A percentile compares a stretch with the other conserved stretches of the same genome.
Evolutionary conservation across 2,888 invertebrate genomes (phyloP).

Genomic region (Cheilosia urbana): DNA sequence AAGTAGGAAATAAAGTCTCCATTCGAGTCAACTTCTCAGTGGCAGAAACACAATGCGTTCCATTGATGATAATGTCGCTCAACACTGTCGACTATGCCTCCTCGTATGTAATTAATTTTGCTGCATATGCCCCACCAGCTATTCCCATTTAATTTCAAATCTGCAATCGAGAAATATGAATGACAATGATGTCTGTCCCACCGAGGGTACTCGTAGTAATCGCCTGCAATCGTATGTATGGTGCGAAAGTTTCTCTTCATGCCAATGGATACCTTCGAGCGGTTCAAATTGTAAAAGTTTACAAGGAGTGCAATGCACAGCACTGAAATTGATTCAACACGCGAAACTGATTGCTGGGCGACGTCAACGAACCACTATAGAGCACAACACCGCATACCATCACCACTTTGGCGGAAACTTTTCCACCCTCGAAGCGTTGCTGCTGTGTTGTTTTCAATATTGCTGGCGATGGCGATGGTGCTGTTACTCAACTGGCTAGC

Average conservation of each 20-base stretch:
- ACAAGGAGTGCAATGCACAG: conserved; percentile 58
- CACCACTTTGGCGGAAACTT: conserved; percentile 39
- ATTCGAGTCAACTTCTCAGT: neutral
- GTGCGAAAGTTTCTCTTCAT: conserved; percentile 60
- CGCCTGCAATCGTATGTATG: conserved; percentile 26
- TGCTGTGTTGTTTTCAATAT: conserved; percentile 10
- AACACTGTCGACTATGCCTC: conserved; percentile 17
- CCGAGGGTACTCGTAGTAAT: conserved; percentile 1
- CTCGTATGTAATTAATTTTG: conserved; percentile 52
- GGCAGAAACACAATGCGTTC: conserved; percentile 28
- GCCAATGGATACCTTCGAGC: conserved; percentile 53
- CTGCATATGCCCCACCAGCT: conserved; percentile 12
- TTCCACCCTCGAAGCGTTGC: conserved; percentile 36
- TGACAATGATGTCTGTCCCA: conserved; percentile 53
- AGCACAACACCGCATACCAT: neutral
- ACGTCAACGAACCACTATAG: conserved; percentile 65
- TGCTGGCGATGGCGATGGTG: neutral
- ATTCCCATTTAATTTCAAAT: conserved; percentile 63
- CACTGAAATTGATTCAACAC: conserved; percentile 70
- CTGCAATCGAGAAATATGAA: conserved; percentile 65
- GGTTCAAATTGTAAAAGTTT: conserved; percentile 69
- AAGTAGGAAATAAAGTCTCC: neutral
- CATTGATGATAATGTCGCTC: conserved; percentile 58
- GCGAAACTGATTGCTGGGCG: conserved; percentile 68
- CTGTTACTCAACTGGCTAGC: conserved; percentile 55